Evolutionary conservation across 1,140 invertebrate genomes (phyloP).

Genomic region (Drosophila pseudoobscura): DNA sequence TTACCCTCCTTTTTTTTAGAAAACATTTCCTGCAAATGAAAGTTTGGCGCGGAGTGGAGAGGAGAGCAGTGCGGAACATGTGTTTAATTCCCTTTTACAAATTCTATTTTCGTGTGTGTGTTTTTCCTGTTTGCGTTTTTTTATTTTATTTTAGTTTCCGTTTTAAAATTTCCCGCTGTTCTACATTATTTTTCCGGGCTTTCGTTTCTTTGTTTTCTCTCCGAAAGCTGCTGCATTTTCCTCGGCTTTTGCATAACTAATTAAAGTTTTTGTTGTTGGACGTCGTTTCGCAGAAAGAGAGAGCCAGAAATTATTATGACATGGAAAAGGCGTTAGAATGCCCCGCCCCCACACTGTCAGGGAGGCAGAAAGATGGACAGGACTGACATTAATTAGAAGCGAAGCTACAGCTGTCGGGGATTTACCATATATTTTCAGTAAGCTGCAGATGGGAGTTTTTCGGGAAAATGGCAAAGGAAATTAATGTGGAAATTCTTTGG

Average conservation of each 20-base stretch:
- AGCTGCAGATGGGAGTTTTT: too few species aligned
- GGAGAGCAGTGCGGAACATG: neutral
- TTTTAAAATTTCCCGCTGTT: slow-evolving; percentile 48
- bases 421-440: too few species aligned
- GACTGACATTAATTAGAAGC: slow-evolving; percentile 60
- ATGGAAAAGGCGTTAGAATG: slow-evolving; percentile 66
- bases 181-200: slow-evolving; percentile 33
- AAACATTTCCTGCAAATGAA: slow-evolving; percentile 2
- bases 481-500: too few species aligned
- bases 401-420: slow-evolving; percentile 49
- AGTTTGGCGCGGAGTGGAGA: neutral
- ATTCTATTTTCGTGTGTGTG: neutral
- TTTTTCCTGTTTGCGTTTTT: neutral
- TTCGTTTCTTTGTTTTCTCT: slow-evolving; percentile 31
- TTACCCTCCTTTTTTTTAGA: too few species aligned
- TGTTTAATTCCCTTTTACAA: slow-evolving; percentile 14
- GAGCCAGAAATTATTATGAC: slow-evolving; percentile 70
- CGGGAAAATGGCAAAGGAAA: too few species aligned
- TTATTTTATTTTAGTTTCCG: slow-evolving; percentile 13
- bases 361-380: slow-evolving; percentile 25
- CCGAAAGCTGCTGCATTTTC: slow-evolving; percentile 46
- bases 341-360: slow-evolving; percentile 10
- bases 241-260: slow-evolving; percentile 72
- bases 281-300: slow-evolving; percentile 53
- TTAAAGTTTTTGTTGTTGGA: slow-evolving; percentile 66